Conservation (phyloP, 2,797 vertebrate species). For the Sciurus vulgaris region DNA sequence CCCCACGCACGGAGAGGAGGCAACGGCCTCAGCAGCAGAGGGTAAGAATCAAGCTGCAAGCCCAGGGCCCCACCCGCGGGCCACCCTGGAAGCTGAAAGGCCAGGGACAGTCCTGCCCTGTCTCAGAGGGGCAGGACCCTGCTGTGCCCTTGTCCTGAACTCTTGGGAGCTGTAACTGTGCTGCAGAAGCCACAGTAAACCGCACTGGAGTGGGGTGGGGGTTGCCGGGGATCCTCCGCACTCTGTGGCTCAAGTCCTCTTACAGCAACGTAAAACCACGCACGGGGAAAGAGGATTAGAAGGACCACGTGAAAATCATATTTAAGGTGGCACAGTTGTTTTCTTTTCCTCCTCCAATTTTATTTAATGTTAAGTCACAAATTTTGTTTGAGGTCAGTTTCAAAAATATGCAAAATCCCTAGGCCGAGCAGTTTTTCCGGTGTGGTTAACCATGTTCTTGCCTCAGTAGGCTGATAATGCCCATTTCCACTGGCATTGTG, state of each 20-base stretch:
- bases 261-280: not conserved
- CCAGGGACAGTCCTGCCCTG: not conserved
- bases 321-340: not conserved
- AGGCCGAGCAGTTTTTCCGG: not conserved
- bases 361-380: not conserved
- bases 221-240: too few species aligned
- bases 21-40: not conserved
- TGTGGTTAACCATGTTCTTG: not conserved
- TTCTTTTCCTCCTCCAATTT: not conserved
- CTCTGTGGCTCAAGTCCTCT: accelerated
- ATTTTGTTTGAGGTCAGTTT: not conserved
- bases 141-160: too few species aligned
- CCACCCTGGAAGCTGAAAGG: not conserved
- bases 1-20: not conserved
- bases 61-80: accelerated
- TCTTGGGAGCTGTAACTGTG: not conserved
- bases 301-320: accelerated
- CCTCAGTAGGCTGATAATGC: too few species aligned
- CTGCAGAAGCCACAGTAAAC: not conserved
- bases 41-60: accelerated
- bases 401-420: not conserved
- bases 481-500: not conserved
- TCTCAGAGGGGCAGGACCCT: not conserved
- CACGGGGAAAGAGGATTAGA: too few species aligned
- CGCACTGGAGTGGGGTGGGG: too few species aligned